phyloP scores from a whole-genome alignment of 1,140 invertebrate species.

The Oncopodura yosiiana region DNA sequence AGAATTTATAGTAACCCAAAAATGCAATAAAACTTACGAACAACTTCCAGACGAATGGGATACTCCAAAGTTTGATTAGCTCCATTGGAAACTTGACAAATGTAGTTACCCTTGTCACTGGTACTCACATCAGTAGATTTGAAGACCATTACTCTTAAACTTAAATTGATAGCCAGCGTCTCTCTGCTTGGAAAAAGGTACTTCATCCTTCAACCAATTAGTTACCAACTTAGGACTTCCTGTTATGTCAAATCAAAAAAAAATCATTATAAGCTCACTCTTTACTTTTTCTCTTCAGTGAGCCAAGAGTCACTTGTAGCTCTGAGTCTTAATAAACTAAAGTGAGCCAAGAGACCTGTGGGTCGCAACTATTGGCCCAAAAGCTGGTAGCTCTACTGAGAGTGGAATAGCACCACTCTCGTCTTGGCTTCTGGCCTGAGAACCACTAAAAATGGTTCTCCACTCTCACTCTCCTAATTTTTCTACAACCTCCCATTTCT shows the following conservation, averaged over 20 bases:
- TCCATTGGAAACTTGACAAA: conserved; percentile 59
- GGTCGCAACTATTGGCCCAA: too few species aligned
- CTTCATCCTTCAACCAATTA: conserved; percentile 65
- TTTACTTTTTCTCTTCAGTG: too few species aligned
- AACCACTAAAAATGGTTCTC: too few species aligned
- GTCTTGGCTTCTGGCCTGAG: too few species aligned
- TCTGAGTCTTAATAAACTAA: too few species aligned
- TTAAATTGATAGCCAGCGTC: conserved; percentile 71
- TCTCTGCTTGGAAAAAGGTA: conserved; percentile 64
- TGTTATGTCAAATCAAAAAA: conserved; percentile 33
- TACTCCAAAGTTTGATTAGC: conserved; percentile 45
- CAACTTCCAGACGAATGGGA: conserved; percentile 49
- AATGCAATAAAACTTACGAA: conserved; percentile 23
- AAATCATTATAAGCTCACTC: too few species aligned
- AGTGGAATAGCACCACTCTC: too few species aligned
- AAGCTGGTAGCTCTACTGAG: too few species aligned
- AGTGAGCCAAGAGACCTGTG: too few species aligned
- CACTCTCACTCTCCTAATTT: too few species aligned
- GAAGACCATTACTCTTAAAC: conserved; percentile 41
- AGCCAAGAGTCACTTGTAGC: too few species aligned
- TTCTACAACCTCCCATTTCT: too few species aligned
- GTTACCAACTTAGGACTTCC: conserved; percentile 67
- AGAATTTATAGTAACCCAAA: background rate
- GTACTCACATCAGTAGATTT: conserved; percentile 40
- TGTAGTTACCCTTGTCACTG: conserved; percentile 56